Evolutionary conservation across 2,888 invertebrate genomes (phyloP).

Genomic region (Ophion ventricosus): DNA sequence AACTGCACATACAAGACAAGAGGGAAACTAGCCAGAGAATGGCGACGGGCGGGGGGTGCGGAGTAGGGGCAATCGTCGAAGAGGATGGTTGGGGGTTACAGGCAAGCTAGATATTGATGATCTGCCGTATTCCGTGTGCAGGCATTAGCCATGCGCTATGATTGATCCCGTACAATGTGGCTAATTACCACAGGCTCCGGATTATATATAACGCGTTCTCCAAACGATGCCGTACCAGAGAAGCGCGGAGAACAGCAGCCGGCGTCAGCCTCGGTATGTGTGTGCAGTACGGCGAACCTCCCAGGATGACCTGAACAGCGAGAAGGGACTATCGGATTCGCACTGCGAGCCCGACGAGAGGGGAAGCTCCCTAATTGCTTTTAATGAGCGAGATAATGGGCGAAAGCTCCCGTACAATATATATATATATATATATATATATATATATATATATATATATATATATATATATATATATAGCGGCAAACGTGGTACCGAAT

Average conservation of each 20-base stretch:
- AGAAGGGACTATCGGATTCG: conserved; percentile 67
- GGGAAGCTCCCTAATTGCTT: conserved; percentile 69
- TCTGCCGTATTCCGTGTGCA: conserved; percentile 61
- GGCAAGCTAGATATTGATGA: conserved; percentile 63
- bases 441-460: too few relatives aligned
- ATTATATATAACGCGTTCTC: conserved; percentile 60
- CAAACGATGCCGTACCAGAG: conserved; percentile 43
- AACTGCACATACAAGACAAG: conserved; percentile 27
- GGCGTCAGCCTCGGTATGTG: conserved; percentile 42
- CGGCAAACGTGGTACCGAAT: conserved; percentile 20
- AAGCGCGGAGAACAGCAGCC: conserved; percentile 36
- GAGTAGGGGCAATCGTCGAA: background rate
- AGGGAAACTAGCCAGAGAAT: conserved; percentile 15
- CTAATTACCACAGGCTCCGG: conserved; percentile 66
- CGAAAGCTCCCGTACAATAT: conserved; percentile 59
- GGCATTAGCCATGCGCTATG: conserved; percentile 64
- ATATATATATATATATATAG: too few relatives aligned
- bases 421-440: too few relatives aligned
- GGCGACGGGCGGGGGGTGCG: conserved; percentile 3
- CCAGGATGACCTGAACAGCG: conserved; percentile 56
- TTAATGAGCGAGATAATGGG: conserved; percentile 68
- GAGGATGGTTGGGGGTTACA: conserved; percentile 17
- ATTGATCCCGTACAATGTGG: conserved; percentile 70
- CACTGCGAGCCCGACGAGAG: conserved; percentile 48
- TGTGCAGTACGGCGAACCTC: conserved; percentile 57